Conservation (phyloP, 2,888 invertebrate species). For the Lithosia quadra region DNA sequence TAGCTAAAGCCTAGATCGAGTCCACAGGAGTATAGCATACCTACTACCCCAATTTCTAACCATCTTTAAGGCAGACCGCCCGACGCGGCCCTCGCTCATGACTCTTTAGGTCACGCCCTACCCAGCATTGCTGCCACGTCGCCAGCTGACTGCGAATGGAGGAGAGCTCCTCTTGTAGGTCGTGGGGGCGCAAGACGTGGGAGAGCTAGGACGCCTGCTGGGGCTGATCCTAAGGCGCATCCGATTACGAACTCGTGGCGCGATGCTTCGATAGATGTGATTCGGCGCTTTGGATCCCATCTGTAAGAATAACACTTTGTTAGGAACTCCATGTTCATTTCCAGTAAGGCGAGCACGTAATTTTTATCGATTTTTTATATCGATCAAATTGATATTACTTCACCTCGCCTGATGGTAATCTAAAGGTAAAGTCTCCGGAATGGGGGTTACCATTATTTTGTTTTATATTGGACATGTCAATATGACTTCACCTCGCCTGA, state of each 20-base stretch:
- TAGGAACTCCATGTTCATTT: not conserved
- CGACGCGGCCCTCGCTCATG: conserved; percentile 64
- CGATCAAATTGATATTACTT: no score
- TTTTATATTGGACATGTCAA: no score
- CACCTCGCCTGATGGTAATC: no score
- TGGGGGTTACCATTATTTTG: no score
- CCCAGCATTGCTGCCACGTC: conserved; percentile 89
- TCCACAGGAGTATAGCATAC: conserved; percentile 38
- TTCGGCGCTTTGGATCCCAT: conserved; percentile 96
- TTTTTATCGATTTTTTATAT: no score
- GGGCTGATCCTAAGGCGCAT: conserved; percentile 75
- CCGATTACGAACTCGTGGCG: conserved; percentile 94
- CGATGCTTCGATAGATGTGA: conserved; percentile 96
- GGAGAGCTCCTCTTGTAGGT: conserved; percentile 76
- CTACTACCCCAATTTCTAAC: conserved; percentile 18
- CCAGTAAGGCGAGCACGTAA: not conserved
- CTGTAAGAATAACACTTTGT: conserved; percentile 73
- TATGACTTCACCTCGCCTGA: no score
- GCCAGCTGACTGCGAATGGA: conserved; percentile 89
- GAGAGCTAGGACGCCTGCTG: conserved; percentile 80
- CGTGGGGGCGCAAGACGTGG: conserved; percentile 74
- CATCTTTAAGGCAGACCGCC: conserved; percentile 51
- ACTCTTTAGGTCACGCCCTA: conserved; percentile 86
- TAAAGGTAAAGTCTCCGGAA: no score
- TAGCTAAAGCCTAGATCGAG: conserved; percentile 26